Evolutionary conservation across 92 coral and sea anemone species (phyloP).

Genomic region (Siderastrea radians): DNA sequence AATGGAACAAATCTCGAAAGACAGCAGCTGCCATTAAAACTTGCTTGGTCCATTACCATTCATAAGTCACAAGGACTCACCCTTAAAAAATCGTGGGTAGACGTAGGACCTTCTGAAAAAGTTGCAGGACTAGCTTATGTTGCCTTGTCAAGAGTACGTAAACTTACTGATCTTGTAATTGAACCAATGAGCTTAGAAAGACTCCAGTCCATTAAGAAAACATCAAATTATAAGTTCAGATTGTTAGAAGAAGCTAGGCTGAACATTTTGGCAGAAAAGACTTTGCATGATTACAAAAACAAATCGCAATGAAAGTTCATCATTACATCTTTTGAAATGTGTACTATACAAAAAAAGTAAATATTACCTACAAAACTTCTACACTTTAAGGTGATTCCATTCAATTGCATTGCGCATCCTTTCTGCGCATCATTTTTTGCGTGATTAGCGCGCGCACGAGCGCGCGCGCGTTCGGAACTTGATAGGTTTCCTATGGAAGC

Average conservation of each 20-base stretch:
- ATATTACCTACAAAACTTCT: slow-evolving; percentile 54
- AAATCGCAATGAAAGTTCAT: slow-evolving; percentile 46
- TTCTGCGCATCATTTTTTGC: too few species aligned
- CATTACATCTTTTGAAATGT: slow-evolving; percentile 41
- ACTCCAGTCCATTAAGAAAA: slow-evolving; percentile 58
- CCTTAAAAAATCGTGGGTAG: slow-evolving; percentile 40
- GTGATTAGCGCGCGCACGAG: too few species aligned
- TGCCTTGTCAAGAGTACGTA: slow-evolving; percentile 55
- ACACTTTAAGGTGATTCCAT: too few species aligned
- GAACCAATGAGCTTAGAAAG: slow-evolving; percentile 50
- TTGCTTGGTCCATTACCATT: slow-evolving; percentile 54
- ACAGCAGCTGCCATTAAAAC: slow-evolving; percentile 49
- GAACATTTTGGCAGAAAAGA: slow-evolving; percentile 47
- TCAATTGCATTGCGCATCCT: too few species aligned
- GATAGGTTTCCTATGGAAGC: too few species aligned
- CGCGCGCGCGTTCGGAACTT: too few species aligned
- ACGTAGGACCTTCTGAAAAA: slow-evolving; percentile 51
- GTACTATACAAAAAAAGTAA: slow-evolving; percentile 46
- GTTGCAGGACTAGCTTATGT: slow-evolving; percentile 65
- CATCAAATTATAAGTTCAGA: slow-evolving; percentile 55
- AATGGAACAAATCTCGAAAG: background rate
- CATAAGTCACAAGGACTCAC: slow-evolving; percentile 61
- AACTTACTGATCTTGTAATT: slow-evolving; percentile 28
- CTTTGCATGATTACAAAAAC: slow-evolving; percentile 27
- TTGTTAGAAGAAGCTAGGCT: slow-evolving; percentile 51